These are phyloP conservation scores for Copsychus sechellarum DNA, from an alignment of 2,113 vertebrate genomes.

Conservation along the genomic window DNA sequence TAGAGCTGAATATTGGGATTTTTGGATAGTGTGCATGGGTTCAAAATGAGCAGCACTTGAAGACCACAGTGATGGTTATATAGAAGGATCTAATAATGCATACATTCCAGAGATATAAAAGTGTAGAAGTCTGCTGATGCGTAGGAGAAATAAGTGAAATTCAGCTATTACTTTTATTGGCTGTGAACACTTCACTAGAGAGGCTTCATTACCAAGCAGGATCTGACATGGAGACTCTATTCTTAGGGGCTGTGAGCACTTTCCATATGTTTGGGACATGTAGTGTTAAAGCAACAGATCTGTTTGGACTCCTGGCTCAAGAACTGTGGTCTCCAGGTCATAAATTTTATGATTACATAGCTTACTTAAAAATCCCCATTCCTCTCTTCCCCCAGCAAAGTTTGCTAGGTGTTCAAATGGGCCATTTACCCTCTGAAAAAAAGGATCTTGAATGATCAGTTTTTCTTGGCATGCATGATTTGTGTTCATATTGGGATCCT, in stretches of 20 bases:
- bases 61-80: background rate
- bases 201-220: background rate
- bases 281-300: background rate
- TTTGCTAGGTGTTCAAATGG: background rate
- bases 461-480: background rate
- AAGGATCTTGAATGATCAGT: background rate
- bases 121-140: background rate
- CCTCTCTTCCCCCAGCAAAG: background rate
- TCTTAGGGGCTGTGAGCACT: background rate
- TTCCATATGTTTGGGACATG: background rate
- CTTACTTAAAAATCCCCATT: background rate
- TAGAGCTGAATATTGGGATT: background rate
- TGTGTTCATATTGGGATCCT: background rate
- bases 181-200: background rate
- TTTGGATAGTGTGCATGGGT: background rate
- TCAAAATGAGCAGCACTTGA: background rate
- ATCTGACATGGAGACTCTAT: background rate
- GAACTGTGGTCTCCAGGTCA: background rate
- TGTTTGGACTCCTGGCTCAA: background rate
- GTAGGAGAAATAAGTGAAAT: conserved; percentile 17
- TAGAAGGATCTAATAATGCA: background rate
- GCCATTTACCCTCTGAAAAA: background rate
- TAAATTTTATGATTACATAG: background rate
- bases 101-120: background rate
- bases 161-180: conserved; percentile 8